Conservation (phyloP, 1,140 invertebrate species). For the Camponotus vicinus region DNA sequence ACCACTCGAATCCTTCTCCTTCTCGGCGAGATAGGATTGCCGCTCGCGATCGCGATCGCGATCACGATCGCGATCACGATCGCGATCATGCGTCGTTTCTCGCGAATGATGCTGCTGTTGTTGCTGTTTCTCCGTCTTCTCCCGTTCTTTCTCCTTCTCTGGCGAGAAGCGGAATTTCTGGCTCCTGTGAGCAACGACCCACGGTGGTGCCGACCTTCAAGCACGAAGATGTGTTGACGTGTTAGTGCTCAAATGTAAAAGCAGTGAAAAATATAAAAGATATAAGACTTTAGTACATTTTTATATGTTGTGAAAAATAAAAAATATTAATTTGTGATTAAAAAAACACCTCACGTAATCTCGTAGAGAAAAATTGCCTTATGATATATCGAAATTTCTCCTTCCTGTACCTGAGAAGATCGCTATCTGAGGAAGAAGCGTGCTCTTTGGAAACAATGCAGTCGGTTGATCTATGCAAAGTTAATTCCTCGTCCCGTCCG, state of each 20-base stretch:
- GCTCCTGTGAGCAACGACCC: constrained; percentile 79
- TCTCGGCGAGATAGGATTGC: constrained; percentile 74
- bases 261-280: background rate
- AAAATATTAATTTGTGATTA: background rate
- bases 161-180: constrained; percentile 84
- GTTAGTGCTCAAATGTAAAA: constrained; percentile 3
- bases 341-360: background rate
- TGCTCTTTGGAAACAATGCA: constrained; percentile 89
- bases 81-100: constrained; percentile 65
- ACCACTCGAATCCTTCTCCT: constrained; percentile 78
- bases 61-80: background rate
- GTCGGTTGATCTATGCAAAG: constrained; percentile 89
- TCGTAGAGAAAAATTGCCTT: background rate
- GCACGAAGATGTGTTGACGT: background rate
- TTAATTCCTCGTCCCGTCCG: constrained; percentile 84
- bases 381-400: background rate
- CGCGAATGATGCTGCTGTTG: constrained; percentile 71
- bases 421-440: constrained; percentile 88
- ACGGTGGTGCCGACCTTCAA: constrained; percentile 84
- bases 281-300: constrained; percentile 1
- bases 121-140: constrained; percentile 78
- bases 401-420: constrained; percentile 85
- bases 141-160: constrained; percentile 80
- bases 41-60: background rate
- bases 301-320: background rate